Evolutionary conservation across 2,113 vertebrate genomes (phyloP).

Genomic region (Trogon surrucura): DNA sequence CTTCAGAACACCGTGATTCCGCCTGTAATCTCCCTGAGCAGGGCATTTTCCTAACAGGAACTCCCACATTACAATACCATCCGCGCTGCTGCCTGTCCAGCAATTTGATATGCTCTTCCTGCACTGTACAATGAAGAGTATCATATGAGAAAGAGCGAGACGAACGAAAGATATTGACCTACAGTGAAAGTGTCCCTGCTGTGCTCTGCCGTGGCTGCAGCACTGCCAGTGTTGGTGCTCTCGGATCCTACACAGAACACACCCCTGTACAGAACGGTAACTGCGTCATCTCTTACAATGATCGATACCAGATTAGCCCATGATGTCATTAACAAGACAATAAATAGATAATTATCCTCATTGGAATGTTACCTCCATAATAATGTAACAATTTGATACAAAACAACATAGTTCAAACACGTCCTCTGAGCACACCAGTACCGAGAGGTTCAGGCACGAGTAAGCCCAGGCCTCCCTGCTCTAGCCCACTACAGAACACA

Average conservation of each 20-base stretch:
- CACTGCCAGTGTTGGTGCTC: not conserved
- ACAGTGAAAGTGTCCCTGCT: fast-evolving
- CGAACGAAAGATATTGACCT: not conserved
- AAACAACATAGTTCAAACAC: not conserved
- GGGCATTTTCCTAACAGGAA: not conserved
- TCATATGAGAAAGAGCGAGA: not conserved
- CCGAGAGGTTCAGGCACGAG: not conserved
- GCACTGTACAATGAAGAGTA: not conserved
- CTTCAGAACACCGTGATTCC: not conserved
- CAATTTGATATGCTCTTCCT: not conserved
- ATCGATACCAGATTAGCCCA: conserved; percentile 13
- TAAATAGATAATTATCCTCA: not conserved
- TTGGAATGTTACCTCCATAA: not conserved
- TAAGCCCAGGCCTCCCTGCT: not conserved
- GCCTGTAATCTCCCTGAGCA: not conserved
- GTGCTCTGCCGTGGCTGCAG: not conserved
- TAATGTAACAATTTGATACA: not conserved
- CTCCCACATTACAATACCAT: not conserved
- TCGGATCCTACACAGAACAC: not conserved
- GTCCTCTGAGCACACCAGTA: not conserved
- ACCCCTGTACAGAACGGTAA: not conserved
- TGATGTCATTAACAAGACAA: not conserved
- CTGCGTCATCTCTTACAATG: not conserved
- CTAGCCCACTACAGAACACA: not conserved
- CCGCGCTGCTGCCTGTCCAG: not conserved